Percentiles rank a stretch among this genome's conserved stretches.
phyloP scores from a whole-genome alignment of 2,113 vertebrate species.

The Poecilia latipinna region DNA sequence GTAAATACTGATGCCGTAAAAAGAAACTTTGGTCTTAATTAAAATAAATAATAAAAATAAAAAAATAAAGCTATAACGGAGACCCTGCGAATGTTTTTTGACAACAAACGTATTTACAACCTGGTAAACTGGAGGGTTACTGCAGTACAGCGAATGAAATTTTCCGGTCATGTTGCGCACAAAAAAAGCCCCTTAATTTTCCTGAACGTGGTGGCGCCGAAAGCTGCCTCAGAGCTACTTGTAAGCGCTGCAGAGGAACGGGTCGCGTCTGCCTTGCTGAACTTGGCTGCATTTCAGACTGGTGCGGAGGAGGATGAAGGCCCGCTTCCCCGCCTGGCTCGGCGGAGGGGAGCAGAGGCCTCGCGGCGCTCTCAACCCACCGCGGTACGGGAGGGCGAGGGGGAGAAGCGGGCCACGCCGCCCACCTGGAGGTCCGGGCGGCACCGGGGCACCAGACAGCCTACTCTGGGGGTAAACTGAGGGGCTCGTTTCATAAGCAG shows the following conservation, averaged over 20 bases:
- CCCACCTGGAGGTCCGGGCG: constrained; percentile 32
- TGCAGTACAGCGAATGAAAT: constrained; percentile 5
- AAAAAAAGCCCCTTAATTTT: constrained; percentile 9
- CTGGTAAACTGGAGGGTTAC: constrained; percentile 5
- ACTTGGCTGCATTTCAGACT: constrained; percentile 69
- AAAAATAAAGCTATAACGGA: background rate
- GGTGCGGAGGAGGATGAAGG: constrained; percentile 68
- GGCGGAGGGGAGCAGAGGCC: constrained; percentile 49
- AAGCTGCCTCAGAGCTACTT: constrained; percentile 39
- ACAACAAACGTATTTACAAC: constrained; percentile 7
- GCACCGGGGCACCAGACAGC: constrained; percentile 37
- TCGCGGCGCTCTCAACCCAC: constrained; percentile 44
- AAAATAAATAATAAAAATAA: background rate
- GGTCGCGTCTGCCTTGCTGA: constrained; percentile 29
- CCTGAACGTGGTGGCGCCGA: constrained; percentile 3
- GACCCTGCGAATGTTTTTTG: constrained; percentile 14
- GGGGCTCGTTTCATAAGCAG: constrained; percentile 36
- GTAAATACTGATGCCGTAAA: too few species aligned
- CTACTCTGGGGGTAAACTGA: constrained; percentile 27
- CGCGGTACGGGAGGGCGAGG: constrained; percentile 43
- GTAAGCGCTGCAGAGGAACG: constrained; percentile 27
- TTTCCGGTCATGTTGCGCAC: constrained; percentile 1
- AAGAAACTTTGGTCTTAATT: background rate
- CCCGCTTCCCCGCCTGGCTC: constrained; percentile 39
- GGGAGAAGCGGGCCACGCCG: constrained; percentile 43